A percentile compares a stretch with the other conserved stretches of the same genome.
phyloP scores from a whole-genome alignment of 1,140 invertebrate species.

The Steinernema khuongi region DNA sequence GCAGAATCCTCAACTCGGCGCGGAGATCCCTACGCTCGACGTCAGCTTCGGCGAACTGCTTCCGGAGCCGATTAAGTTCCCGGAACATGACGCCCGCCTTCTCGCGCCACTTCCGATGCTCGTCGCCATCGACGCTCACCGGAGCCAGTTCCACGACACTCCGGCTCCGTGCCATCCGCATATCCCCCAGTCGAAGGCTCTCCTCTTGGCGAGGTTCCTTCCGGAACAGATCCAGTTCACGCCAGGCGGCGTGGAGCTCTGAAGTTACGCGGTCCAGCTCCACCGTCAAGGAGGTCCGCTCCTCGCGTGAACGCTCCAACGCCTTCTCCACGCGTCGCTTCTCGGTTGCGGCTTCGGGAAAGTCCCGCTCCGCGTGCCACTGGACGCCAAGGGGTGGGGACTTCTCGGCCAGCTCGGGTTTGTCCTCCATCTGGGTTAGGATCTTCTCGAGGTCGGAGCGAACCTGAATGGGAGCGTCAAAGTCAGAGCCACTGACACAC shows the following conservation, averaged over 20 bases:
- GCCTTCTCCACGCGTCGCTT: constrained; percentile 20
- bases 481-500: no score
- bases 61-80: constrained; percentile 48
- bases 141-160: constrained; percentile 34
- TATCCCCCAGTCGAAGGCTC: constrained; percentile 8
- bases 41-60: constrained; percentile 38
- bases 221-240: constrained; percentile 34
- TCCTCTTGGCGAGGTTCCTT: constrained; percentile 37
- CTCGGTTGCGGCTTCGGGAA: background rate
- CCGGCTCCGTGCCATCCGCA: constrained; percentile 23
- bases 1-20: constrained; percentile 44
- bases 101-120: constrained; percentile 45
- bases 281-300: constrained; percentile 29
- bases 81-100: constrained; percentile 50
- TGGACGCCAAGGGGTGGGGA: background rate
- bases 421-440: constrained; percentile 32
- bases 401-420: constrained; percentile 14
- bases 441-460: constrained; percentile 33
- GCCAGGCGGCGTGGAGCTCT: constrained; percentile 28
- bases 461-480: no score
- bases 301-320: constrained; percentile 29
- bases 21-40: constrained; percentile 40
- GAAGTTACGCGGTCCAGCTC: constrained; percentile 24
- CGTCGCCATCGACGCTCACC: background rate
- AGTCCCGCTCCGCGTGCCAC: background rate